Evolutionary conservation across 2,888 invertebrate species (phyloP), one percentile per base, ranked within the genome.

Genomic region (Platycheirus rosarum): DNA sequence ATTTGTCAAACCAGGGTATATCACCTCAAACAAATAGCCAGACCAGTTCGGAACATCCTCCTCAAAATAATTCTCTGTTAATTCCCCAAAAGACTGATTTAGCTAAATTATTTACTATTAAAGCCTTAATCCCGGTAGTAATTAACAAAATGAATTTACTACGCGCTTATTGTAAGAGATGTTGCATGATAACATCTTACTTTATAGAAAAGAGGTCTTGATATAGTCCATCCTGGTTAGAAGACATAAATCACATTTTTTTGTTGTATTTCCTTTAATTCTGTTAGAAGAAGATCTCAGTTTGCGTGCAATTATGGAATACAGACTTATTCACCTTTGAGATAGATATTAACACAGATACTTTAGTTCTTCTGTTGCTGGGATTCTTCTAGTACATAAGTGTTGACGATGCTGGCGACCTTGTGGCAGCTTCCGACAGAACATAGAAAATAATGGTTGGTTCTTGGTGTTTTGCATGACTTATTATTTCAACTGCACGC

Each of bases 211-310:
- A 62, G 60, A 32, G 20, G 60, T 20, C 68, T 68, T 44, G 35
- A 68, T 18, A 48, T 32, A 62, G 78, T 68, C 73, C 78, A 68
- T 60, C 46, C 29, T 14, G 26, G 16, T 11, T 46, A 23, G 11
- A 29, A 13, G 9, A 57, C 44, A 75, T 80, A 70, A 70, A 80
- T 80, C 70, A 75, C 69, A 2, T 57, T 18, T 16, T 11, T 9
- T 40, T 26, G 26, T 74, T 42, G 16, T 44, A 51, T 75, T 80
- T 80, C 75, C 79, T 80, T 46, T 63, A 69, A 63, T 62, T 70
- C 23, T 18, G 16, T 37, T 62, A 40, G 13, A 20, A 51, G 57
- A 66, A 49, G 26, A 14, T 23, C 29, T 49, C 26, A 46, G 4
- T 23, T 60, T 23, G 60, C 20, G 35, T 55, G 46, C 53, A 73